Evolutionary conservation across 2,797 vertebrate genomes (phyloP).

Genomic region (Botia kubotai): DNA sequence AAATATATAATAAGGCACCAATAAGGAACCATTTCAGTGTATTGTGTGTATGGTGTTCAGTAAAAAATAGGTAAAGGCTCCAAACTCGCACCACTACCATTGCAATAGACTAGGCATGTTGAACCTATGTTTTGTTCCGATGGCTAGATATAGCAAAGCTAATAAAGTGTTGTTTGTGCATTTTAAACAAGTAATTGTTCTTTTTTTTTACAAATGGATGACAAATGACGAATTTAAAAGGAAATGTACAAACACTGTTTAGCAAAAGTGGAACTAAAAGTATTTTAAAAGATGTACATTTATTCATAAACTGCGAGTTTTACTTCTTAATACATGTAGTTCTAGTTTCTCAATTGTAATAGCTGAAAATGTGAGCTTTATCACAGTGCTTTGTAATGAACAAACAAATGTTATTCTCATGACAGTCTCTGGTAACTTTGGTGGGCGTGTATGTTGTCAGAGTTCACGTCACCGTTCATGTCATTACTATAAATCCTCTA

Average conservation of each 20-base stretch:
- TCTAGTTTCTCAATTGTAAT: neutral
- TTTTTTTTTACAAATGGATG: neutral
- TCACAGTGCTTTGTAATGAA: neutral
- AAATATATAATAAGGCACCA: too few relatives aligned
- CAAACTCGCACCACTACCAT: neutral
- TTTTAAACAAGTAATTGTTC: neutral
- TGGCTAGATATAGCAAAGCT: neutral
- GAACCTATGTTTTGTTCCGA: neutral
- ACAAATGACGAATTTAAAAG: neutral
- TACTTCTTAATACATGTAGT: neutral
- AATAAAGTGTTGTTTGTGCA: neutral
- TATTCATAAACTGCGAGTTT: neutral
- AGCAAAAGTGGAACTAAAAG: neutral
- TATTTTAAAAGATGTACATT: neutral
- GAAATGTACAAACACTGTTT: neutral
- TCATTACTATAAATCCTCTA: slow-evolving; percentile 37
- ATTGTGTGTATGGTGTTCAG: too few relatives aligned
- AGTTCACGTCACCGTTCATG: slow-evolving; percentile 73
- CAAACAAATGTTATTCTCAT: neutral
- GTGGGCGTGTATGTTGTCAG: slow-evolving; percentile 68
- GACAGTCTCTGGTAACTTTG: neutral
- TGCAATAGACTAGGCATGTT: neutral
- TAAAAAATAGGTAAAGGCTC: neutral
- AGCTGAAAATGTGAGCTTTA: neutral
- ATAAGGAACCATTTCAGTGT: neutral